These are phyloP conservation scores for Cercopithecus mona DNA, from an alignment of 2,113 vertebrate genomes.

Conservation along the genomic window DNA sequence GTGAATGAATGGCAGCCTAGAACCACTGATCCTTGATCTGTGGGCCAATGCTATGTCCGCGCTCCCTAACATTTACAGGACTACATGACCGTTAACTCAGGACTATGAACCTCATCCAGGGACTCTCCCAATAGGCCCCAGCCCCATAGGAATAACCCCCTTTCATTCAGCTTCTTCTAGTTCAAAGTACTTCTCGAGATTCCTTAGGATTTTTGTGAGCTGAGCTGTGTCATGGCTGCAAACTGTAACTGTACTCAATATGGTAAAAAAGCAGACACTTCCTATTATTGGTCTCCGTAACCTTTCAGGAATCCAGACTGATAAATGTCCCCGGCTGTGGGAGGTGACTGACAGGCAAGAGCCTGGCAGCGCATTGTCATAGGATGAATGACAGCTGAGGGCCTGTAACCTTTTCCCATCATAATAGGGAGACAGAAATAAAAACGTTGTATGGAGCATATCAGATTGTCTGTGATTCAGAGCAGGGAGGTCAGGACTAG, in stretches of 20 bases:
- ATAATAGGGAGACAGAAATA: background rate
- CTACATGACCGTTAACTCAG: background rate
- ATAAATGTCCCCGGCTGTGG: constrained; percentile 40
- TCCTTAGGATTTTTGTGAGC: background rate
- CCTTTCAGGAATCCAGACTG: constrained; percentile 49
- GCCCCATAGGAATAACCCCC: accelerated
- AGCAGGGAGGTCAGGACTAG: background rate
- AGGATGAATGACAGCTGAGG: constrained; percentile 25
- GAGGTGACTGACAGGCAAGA: constrained; percentile 13
- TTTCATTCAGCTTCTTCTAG: background rate
- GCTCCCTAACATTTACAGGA: background rate
- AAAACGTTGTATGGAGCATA: background rate
- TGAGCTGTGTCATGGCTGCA: background rate
- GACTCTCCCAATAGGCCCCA: background rate
- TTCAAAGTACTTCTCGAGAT: background rate
- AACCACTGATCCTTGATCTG: background rate
- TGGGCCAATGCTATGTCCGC: background rate
- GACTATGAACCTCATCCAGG: background rate
- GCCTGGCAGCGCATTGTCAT: background rate
- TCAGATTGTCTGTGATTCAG: background rate
- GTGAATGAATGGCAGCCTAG: background rate
- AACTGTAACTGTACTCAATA: background rate
- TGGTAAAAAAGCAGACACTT: constrained; percentile 16
- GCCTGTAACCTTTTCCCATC: constrained; percentile 11
- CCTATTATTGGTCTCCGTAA: constrained; percentile 17